Evolutionary conservation across 2,113 vertebrate species (phyloP).

Genomic region (Camelus bactrianus): DNA sequence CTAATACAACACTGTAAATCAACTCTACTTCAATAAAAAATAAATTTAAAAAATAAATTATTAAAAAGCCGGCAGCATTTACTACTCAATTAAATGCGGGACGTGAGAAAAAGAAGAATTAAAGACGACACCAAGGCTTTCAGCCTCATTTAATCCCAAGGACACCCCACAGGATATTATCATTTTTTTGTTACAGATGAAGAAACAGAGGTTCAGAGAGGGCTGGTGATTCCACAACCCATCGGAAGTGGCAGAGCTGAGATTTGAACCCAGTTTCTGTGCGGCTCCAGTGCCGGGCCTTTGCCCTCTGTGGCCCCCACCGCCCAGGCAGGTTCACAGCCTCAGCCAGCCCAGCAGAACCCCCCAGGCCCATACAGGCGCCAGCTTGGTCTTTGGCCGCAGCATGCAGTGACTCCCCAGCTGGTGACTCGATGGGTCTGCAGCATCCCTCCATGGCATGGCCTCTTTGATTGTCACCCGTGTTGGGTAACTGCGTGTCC

Average conservation of each 20-base stretch:
- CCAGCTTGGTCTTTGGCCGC: background rate
- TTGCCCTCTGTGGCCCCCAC: background rate
- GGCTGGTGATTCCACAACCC: background rate
- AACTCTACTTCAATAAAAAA: no score
- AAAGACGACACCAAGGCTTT: background rate
- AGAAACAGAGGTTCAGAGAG: background rate
- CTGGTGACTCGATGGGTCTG: background rate
- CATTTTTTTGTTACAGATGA: background rate
- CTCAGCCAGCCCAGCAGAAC: background rate
- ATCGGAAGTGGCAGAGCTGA: background rate
- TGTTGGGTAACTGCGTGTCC: background rate
- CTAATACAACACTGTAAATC: no score
- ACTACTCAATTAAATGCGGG: background rate
- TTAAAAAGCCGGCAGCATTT: background rate
- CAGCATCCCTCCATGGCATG: accelerated
- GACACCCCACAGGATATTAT: background rate
- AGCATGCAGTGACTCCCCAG: background rate
- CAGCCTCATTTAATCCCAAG: background rate
- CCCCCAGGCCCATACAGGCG: accelerated
- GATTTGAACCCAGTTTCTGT: background rate
- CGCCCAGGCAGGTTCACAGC: accelerated
- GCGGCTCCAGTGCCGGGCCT: background rate
- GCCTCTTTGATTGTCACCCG: background rate
- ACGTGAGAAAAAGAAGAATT: background rate
- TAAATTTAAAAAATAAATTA: no score